A percentile compares a stretch with the other conserved stretches of the same genome.
Conservation (phyloP, 2,888 invertebrate species). For the Apodemia duryi region DNA sequence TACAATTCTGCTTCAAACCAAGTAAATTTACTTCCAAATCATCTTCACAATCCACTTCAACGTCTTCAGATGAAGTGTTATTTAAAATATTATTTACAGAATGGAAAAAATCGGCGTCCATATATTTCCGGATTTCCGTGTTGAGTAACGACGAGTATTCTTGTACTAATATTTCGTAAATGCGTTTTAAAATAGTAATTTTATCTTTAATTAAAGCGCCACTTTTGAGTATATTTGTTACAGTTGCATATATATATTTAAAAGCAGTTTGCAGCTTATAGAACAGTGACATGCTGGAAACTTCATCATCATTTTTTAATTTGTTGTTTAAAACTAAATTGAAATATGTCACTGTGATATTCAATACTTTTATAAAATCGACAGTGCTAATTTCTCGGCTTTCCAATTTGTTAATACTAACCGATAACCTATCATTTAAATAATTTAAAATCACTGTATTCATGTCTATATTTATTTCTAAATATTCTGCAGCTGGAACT, state of each 20-base stretch:
- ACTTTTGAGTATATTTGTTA: slow-evolving; percentile 42
- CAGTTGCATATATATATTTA: slow-evolving; percentile 38
- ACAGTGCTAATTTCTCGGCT: slow-evolving; percentile 35
- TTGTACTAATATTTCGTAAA: slow-evolving; percentile 43
- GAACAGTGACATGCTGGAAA: slow-evolving; percentile 39
- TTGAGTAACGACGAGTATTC: slow-evolving; percentile 45
- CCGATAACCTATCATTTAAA: slow-evolving; percentile 37
- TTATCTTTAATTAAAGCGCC: slow-evolving; percentile 42
- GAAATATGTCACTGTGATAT: slow-evolving; percentile 42
- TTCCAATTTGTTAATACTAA: slow-evolving; percentile 32
- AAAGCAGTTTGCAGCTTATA: slow-evolving; percentile 39
- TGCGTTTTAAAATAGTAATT: slow-evolving; percentile 40
- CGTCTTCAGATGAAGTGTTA: slow-evolving; percentile 42
- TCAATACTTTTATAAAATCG: slow-evolving; percentile 42
- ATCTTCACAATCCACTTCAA: slow-evolving; percentile 44
- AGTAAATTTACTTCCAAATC: slow-evolving; percentile 48
- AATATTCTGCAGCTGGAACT: slow-evolving; percentile 18
- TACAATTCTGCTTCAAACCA: slow-evolving; percentile 51
- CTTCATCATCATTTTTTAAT: slow-evolving; percentile 35
- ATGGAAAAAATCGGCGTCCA: slow-evolving; percentile 52
- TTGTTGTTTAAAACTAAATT: slow-evolving; percentile 46
- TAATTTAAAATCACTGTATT: slow-evolving; percentile 39
- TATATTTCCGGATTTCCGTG: slow-evolving; percentile 40
- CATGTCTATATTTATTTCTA: slow-evolving; percentile 37
- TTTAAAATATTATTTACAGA: slow-evolving; percentile 51